Percentiles rank a stretch among this genome's conserved stretches.
Evolutionary conservation across 2,113 vertebrate species (phyloP).

Genomic region (Ia io): DNA sequence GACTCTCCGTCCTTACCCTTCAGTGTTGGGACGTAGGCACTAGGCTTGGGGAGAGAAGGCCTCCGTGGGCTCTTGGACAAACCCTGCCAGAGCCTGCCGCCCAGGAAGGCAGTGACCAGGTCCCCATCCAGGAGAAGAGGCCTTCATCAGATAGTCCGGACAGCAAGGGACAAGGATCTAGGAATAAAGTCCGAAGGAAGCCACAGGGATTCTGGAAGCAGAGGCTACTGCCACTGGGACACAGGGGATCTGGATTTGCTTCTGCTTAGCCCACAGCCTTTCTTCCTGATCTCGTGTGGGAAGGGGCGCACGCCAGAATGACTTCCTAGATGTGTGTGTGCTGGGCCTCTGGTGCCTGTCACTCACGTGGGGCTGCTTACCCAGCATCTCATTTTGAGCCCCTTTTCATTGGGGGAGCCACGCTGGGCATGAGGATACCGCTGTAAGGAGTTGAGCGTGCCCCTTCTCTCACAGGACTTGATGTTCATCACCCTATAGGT

Average conservation of each 20-base stretch:
- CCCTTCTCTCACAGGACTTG: not conserved
- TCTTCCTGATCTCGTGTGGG: not conserved
- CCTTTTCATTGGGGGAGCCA: accelerated
- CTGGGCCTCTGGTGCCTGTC: accelerated
- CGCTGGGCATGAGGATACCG: too few relatives aligned
- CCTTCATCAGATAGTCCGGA: not conserved
- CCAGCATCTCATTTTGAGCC: accelerated
- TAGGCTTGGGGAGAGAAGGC: not conserved
- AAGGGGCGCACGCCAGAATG: accelerated
- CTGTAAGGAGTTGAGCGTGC: accelerated
- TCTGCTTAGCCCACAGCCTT: not conserved
- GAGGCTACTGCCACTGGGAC: not conserved
- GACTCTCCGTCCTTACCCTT: not conserved
- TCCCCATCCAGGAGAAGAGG: not conserved
- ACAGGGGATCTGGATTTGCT: not conserved
- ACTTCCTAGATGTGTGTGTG: accelerated
- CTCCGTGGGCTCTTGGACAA: not conserved
- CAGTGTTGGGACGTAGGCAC: not conserved
- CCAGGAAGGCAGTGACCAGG: not conserved
- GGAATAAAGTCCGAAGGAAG: not conserved
- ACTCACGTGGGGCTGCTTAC: accelerated
- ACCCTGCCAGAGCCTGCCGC: not conserved
- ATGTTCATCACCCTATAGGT: accelerated
- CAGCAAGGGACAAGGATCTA: not conserved
- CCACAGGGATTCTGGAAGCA: accelerated